Conservation (phyloP, 2,113 vertebrate genomes). For the Brienomyrus brachyistius region DNA sequence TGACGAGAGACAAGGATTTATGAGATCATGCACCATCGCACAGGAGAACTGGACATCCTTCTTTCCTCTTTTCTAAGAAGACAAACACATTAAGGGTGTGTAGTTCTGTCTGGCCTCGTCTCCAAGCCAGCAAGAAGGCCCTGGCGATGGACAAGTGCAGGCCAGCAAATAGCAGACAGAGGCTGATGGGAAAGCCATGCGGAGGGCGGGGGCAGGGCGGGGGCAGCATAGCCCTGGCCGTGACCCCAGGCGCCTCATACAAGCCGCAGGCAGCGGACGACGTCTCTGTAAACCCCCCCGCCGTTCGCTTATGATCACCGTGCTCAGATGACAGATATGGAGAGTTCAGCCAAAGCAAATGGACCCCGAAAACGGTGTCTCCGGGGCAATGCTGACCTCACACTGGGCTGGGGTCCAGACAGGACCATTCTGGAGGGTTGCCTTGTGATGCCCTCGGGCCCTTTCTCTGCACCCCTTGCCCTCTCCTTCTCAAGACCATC, state of each 20-base stretch:
- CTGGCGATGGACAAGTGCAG: constrained; percentile 15
- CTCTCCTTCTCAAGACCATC: constrained; percentile 14
- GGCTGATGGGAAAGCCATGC: constrained; percentile 51
- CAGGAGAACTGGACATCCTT: constrained; percentile 51
- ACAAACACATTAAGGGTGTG: constrained; percentile 24
- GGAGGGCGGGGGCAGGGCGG: constrained; percentile 4
- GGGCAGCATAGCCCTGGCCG: constrained; percentile 27
- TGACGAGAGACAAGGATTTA: background rate
- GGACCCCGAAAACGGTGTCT: constrained; percentile 30
- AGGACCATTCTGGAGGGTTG: constrained; percentile 18
- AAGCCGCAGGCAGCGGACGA: constrained; percentile 23
- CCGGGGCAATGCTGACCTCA: constrained; percentile 39
- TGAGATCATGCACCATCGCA: constrained; percentile 48
- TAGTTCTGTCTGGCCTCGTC: constrained; percentile 13
- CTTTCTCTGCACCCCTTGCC: constrained; percentile 31
- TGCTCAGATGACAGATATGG: constrained; percentile 42
- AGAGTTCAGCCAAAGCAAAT: constrained; percentile 59
- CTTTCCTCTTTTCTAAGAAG: constrained; percentile 31
- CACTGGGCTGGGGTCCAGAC: constrained; percentile 30
- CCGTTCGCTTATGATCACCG: constrained; percentile 31
- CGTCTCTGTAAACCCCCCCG: constrained; percentile 14
- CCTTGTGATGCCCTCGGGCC: constrained; percentile 10
- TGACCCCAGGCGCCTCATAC: constrained; percentile 47
- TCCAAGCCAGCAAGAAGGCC: background rate
- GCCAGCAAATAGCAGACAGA: constrained; percentile 38